Base-by-base conservation (phyloP, 1,140 invertebrate genomes). In the Spodoptera frugiperda region DNA sequence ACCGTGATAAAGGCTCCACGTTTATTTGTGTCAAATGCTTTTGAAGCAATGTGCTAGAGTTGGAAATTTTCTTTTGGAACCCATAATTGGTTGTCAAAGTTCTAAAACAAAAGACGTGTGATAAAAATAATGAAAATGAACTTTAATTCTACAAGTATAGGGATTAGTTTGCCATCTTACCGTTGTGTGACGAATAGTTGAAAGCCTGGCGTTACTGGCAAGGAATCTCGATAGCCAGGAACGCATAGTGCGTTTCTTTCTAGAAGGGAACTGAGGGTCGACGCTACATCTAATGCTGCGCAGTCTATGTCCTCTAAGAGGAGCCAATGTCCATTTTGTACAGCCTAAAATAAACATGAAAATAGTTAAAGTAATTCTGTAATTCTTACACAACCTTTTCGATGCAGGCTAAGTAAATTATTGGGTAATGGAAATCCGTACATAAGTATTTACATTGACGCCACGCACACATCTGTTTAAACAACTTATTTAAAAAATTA, bases 251-350 rank as follows among this genome's bases (percentile, higher is more conserved):
- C 96, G 74, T 96, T 95, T 70, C 97, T 96, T 94, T 99, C 98
- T 21, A 99, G 91, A 1, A 99, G 94, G 44, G 97, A 97, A 74
- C 97, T 96, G 5, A 99, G 87, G 30, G 99, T 96, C 2, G 98
- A 97, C 0, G 98, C 96, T 0, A 99, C 98, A 94, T 99, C 99
- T 87, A 98, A 96, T 8, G 97, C 97, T 11, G 98, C 98, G 82
- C 96, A 96, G 88, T 99, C 99, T 74, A 99, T 96, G 91, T 99
- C 99, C 95, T 99, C 99, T 49, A 99, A 90, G 0, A 99, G 93
- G 54, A 99, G 93, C 98, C 99, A 99, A 87, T 97, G 96, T 0
- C 98, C 98, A 86, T 97, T 95, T 78, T 96, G 95, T 5, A 99
- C 97, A 74, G 98, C 98, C 96, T 98, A 91, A 63, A 90, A 82